Evolutionary conservation across 2,888 invertebrate genomes (phyloP), one percentile per base, ranked within the genome.

Genomic region (Neria commutata): DNA sequence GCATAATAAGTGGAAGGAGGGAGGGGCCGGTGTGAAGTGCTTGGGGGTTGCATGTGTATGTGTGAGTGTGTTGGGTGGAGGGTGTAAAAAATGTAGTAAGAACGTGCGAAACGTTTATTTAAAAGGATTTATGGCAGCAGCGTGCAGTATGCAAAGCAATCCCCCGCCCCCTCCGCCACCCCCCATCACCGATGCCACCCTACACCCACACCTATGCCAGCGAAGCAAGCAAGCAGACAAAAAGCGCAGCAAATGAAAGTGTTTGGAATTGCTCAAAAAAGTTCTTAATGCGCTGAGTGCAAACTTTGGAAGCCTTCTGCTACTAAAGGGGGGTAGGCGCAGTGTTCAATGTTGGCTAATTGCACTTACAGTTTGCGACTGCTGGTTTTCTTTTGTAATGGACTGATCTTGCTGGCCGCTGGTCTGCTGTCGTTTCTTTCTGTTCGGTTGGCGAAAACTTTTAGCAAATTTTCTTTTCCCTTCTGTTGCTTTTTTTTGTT

Each of bases 31-130:
- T 17, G 40, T 5, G 40, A 40, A 8, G n/a, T 4, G 40, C 14
- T 4, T 14, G 40, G 17, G 6, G 17, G 40, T 16, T 14, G 24
- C 21, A 46, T 1, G 46, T 8, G 23, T 14, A 8, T 6, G 24
- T 45, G 19, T 4, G 21, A 34, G 48, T 21, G 26, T 21, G 17
- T 3, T 16, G 37, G 34, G n/a, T 40, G n/a, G 19, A 26, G 48
- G 17, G 14, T 19, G 37, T 45, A 55, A 60, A 60, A 68, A 70
- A 67, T 66, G 64, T 69, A 71, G 70, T 73, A 72, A 74, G 73
- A 75, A 73, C 74, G 73, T 73, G 73, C 74, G 75, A 73, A 75
- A 72, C 72, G 74, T 72, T 75, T 75, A 75, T 75, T 73, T 73
- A 73, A 73, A 73, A 73, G 75, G 75, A 73, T 73, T 73, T 73